Percentiles rank a stretch among this genome's conserved stretches.
Conservation (phyloP, 2,888 invertebrate genomes). For the Ennomos fuscantarius region DNA sequence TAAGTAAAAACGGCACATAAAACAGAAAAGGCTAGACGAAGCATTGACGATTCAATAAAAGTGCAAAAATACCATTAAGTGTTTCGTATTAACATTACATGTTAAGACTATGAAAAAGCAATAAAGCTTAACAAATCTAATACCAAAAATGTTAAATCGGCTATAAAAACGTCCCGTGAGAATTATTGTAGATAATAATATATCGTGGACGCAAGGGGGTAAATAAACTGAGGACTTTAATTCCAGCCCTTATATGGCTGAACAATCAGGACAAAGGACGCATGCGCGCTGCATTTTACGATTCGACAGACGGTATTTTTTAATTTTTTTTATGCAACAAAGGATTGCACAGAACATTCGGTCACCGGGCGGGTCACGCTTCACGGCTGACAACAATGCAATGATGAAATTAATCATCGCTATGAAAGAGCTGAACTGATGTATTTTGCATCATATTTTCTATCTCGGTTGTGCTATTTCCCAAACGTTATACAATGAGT, state of each 20-base stretch:
- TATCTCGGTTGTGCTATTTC: constrained; percentile 45
- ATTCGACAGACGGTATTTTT: constrained; percentile 52
- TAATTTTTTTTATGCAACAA: constrained; percentile 59
- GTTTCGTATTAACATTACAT: not conserved
- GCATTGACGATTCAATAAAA: constrained; percentile 12
- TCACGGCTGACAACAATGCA: constrained; percentile 64
- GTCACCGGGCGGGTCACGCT: constrained; percentile 68
- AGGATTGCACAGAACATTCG: constrained; percentile 67
- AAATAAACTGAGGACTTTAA: constrained; percentile 51
- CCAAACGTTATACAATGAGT: constrained; percentile 48
- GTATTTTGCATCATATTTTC: constrained; percentile 53
- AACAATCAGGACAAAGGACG: constrained; percentile 61
- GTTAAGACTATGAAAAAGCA: constrained; percentile 6
- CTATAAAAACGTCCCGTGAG: constrained; percentile 50
- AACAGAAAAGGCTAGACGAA: constrained; percentile 2
- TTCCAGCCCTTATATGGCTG: constrained; percentile 53
- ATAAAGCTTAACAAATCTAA: constrained; percentile 9
- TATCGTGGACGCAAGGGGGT: constrained; percentile 50
- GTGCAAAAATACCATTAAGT: not conserved
- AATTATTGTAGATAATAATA: constrained; percentile 57
- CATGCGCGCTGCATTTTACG: constrained; percentile 63
- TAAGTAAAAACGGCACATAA: constrained; percentile 8
- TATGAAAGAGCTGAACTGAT: constrained; percentile 47
- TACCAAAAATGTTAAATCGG: constrained; percentile 19
- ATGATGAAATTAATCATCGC: constrained; percentile 74